phyloP scores from a whole-genome alignment of 2,113 vertebrate species.

The Indri indri region DNA sequence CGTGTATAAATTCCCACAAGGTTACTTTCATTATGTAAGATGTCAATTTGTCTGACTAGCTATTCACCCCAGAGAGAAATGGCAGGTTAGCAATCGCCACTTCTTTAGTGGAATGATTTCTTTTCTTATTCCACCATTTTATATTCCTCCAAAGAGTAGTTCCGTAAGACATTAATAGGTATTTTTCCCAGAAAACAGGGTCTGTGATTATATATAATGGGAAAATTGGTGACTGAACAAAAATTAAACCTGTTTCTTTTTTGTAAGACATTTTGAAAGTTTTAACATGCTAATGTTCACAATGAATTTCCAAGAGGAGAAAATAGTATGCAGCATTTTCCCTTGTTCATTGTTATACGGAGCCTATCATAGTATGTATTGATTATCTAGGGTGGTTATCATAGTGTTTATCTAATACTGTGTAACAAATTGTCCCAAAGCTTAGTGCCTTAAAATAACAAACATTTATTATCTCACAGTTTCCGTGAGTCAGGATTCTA shows the following conservation, averaged over 20 bases:
- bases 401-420: background rate
- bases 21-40: background rate
- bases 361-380: background rate
- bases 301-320: background rate
- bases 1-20: background rate
- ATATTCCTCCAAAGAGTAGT: background rate
- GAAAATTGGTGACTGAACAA: background rate
- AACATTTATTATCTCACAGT: background rate
- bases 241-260: background rate
- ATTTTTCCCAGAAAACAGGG: slow-evolving; percentile 13
- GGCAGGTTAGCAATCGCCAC: background rate
- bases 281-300: background rate
- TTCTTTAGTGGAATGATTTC: slow-evolving; percentile 1
- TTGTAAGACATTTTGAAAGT: background rate
- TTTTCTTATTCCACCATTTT: slow-evolving; percentile 28
- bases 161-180: background rate
- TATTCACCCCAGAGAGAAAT: background rate
- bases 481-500: background rate
- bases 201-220: background rate
- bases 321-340: background rate
- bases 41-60: background rate
- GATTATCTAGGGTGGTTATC: background rate
- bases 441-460: background rate
- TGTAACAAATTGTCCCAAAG: background rate
- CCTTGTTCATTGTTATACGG: background rate